These are phyloP conservation scores for Tenthredo scrophulariae DNA, from an alignment of 2,888 invertebrate species.

Conservation along the genomic window DNA sequence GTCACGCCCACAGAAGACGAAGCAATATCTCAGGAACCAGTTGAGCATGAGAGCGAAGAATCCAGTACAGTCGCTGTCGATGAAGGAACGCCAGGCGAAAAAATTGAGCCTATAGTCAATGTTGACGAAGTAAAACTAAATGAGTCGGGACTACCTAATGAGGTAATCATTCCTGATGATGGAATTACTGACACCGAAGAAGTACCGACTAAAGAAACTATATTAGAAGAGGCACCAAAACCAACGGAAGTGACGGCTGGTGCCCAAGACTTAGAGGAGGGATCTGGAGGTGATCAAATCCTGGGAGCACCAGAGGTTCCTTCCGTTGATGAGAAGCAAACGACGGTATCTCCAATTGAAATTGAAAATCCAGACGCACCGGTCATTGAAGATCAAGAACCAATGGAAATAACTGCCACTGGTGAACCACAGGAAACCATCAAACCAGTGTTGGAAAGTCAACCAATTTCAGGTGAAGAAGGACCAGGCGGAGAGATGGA, in stretches of 20 bases:
- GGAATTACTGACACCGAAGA: not conserved
- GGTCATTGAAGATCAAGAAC: conserved; percentile 54
- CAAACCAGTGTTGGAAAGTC: conserved; percentile 2
- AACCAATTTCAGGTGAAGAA: conserved; percentile 10
- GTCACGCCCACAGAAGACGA: conserved; percentile 69
- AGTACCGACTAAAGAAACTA: conserved; percentile 31
- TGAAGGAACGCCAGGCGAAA: conserved; percentile 59
- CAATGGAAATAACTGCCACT: conserved; percentile 51
- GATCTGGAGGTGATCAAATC: conserved; percentile 46
- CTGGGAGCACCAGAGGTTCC: conserved; percentile 17
- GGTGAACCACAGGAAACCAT: conserved; percentile 34
- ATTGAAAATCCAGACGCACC: conserved; percentile 51
- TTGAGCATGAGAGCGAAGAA: conserved; percentile 79
- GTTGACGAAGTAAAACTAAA: conserved; percentile 48
- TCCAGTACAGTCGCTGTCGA: conserved; percentile 58
- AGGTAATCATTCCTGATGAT: conserved; percentile 13
- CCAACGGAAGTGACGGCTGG: conserved; percentile 38
- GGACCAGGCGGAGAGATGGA: conserved; percentile 32
- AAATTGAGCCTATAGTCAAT: conserved; percentile 59
- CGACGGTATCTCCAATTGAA: conserved; percentile 44
- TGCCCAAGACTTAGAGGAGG: conserved; percentile 48
- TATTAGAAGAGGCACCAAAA: conserved; percentile 56
- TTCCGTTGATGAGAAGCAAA: conserved; percentile 35
- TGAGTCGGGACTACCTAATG: not conserved
- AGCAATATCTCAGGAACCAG: conserved; percentile 68